phyloP scores from a whole-genome alignment of 30 jellyfish, hydroid and myxozoan species.

The Aurelia coerulea region DNA sequence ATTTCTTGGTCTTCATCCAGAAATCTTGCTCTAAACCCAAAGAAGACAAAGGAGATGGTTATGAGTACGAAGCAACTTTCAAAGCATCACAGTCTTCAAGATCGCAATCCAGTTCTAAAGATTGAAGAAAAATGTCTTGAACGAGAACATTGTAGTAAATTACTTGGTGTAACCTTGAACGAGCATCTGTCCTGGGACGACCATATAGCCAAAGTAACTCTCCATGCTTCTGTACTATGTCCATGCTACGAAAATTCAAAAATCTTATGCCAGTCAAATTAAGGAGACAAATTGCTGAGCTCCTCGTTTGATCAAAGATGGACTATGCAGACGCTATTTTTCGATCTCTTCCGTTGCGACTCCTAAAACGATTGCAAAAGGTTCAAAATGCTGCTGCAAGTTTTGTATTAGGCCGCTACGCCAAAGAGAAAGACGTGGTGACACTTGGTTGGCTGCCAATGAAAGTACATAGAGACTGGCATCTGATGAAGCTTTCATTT shows the following conservation, averaged over 20 bases:
- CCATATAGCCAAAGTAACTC: slow-evolving; percentile 47
- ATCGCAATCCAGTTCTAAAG: slow-evolving; percentile 15
- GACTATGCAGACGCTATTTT: slow-evolving; percentile 65
- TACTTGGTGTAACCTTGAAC: slow-evolving; percentile 51
- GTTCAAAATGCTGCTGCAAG: slow-evolving; percentile 69
- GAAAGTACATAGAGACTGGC: slow-evolving; percentile 66
- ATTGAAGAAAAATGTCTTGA: slow-evolving; percentile 21
- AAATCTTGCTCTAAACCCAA: slow-evolving; percentile 51
- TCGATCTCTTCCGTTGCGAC: slow-evolving; percentile 73
- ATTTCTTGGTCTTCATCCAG: slow-evolving; percentile 32
- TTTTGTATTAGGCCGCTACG: slow-evolving; percentile 65
- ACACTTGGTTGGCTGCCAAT: slow-evolving; percentile 61
- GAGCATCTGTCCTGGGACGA: slow-evolving; percentile 71
- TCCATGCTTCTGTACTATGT: slow-evolving; percentile 34
- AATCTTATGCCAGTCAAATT: slow-evolving; percentile 29
- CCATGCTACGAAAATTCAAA: slow-evolving; percentile 52
- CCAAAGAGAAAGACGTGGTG: slow-evolving; percentile 36
- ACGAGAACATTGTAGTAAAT: slow-evolving; percentile 40
- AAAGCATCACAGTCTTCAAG: slow-evolving; percentile 31
- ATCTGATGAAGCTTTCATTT: slow-evolving; percentile 41
- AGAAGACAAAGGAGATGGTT: slow-evolving; percentile 56
- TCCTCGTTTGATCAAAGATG: slow-evolving; percentile 71
- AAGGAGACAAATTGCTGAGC: slow-evolving; percentile 66
- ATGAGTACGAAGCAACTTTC: slow-evolving; percentile 46
- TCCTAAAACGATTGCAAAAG: slow-evolving; percentile 67